phyloP scores from a whole-genome alignment of 2,797 vertebrate species.

The Sylvilagus floridanus region DNA sequence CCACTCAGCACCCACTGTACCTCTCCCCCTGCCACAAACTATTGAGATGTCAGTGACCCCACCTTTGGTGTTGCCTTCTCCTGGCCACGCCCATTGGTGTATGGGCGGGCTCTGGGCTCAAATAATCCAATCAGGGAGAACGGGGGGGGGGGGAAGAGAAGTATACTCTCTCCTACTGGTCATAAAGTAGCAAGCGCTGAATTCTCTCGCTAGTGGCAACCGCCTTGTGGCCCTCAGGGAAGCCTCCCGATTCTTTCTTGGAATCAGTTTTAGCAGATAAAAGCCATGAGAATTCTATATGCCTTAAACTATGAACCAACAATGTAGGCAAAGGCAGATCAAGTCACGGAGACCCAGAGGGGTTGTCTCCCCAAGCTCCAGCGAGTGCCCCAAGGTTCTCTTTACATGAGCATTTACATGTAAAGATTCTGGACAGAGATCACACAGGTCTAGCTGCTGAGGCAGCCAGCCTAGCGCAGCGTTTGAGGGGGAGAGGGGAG shows the following conservation, averaged over 20 bases:
- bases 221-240: not conserved
- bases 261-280: not conserved
- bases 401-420: not conserved
- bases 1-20: rapidly evolving
- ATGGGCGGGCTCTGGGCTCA: not conserved
- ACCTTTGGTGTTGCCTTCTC: not conserved
- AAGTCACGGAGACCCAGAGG: not conserved
- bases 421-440: not conserved
- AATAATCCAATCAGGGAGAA: not conserved
- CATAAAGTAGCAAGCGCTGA: not conserved
- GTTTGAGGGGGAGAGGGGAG: not conserved
- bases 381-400: not conserved
- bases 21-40: no score
- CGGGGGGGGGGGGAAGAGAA: not conserved
- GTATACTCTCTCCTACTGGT: not conserved
- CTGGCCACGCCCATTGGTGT: not conserved
- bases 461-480: not conserved
- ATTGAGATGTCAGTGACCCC: not conserved
- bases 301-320: slow-evolving; percentile 6
- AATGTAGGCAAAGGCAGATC: not conserved
- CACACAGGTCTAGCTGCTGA: not conserved
- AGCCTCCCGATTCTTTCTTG: not conserved
- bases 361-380: not conserved
- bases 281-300: not conserved
- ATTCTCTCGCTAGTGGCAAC: not conserved